These are phyloP conservation scores for Stercorarius parasiticus DNA, from an alignment of 2,113 vertebrate species.

Conservation along the genomic window DNA sequence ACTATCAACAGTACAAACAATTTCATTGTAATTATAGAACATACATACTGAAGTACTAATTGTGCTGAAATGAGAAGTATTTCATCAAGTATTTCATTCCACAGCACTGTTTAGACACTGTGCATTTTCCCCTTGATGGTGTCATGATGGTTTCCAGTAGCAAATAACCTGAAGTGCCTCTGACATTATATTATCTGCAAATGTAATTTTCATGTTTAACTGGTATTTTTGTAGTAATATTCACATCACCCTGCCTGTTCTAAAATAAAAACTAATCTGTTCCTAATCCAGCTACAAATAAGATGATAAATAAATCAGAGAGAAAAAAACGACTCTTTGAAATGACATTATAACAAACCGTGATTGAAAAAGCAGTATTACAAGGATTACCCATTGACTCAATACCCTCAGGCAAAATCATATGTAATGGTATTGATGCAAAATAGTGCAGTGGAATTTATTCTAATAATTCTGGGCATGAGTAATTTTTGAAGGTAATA, in stretches of 20 bases:
- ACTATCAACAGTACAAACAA: background rate
- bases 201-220: slow-evolving; percentile 37
- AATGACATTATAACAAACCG: slow-evolving; percentile 53
- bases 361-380: slow-evolving; percentile 57
- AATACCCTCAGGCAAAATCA: slow-evolving; percentile 56
- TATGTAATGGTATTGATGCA: slow-evolving; percentile 34
- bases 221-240: slow-evolving; percentile 22
- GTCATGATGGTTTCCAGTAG: background rate
- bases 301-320: slow-evolving; percentile 50
- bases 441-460: slow-evolving; percentile 51
- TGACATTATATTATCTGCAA: slow-evolving; percentile 22
- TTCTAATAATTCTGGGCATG: slow-evolving; percentile 40
- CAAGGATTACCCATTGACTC: slow-evolving; percentile 23
- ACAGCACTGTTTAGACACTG: background rate
- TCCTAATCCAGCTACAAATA: slow-evolving; percentile 54
- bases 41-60: background rate
- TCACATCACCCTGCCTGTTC: background rate
- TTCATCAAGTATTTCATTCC: background rate
- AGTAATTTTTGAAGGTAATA: slow-evolving; percentile 47
- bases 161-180: slow-evolving; percentile 20
- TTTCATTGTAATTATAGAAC: background rate
- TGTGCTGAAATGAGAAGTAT: background rate
- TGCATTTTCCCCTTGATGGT: background rate
- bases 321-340: slow-evolving; percentile 15
- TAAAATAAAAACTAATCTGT: slow-evolving; percentile 49